Percentiles rank a stretch among this genome's conserved stretches.
These are phyloP conservation scores for Phymatocera aterrima DNA, from an alignment of 2,888 invertebrate species.

Conservation along the genomic window DNA sequence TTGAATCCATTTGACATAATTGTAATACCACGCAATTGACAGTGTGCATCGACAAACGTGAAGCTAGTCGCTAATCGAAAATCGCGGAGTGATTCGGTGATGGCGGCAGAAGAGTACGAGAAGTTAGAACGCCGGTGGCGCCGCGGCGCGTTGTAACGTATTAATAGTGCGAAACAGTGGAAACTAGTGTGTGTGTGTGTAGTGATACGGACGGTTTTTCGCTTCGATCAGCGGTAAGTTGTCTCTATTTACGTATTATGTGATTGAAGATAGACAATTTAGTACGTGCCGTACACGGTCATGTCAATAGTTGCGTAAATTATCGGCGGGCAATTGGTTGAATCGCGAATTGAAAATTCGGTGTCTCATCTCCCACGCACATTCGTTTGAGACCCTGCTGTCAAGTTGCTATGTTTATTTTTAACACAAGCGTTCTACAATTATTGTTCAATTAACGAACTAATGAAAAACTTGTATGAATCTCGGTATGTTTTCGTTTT, in stretches of 20 bases:
- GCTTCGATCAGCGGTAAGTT: slow-evolving; percentile 71
- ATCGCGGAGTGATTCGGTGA: slow-evolving; percentile 5
- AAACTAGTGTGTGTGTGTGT: slow-evolving; percentile 65
- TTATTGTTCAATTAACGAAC: background rate
- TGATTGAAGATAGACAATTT: slow-evolving; percentile 70
- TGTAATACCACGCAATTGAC: background rate
- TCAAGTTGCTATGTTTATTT: slow-evolving; percentile 56
- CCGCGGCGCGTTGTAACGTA: slow-evolving; percentile 36
- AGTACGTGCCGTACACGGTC: slow-evolving; percentile 47
- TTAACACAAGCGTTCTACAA: slow-evolving; percentile 35
- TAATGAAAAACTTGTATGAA: too few species aligned
- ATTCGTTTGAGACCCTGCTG: slow-evolving; percentile 58
- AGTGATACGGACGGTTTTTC: slow-evolving; percentile 71
- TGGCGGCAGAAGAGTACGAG: background rate
- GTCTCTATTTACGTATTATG: slow-evolving; percentile 68
- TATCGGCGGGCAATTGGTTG: slow-evolving; percentile 52
- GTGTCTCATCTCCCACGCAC: slow-evolving; percentile 62
- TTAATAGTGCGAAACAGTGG: slow-evolving; percentile 58
- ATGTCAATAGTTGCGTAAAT: slow-evolving; percentile 20
- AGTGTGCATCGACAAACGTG: background rate
- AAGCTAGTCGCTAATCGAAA: slow-evolving; percentile 19
- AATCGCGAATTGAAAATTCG: slow-evolving; percentile 32
- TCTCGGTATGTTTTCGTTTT: background rate
- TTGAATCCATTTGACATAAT: too few species aligned
- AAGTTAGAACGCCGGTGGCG: slow-evolving; percentile 45